Evolutionary conservation across 1,140 invertebrate genomes (phyloP).

Genomic region (Aphelenchoides fujianensis): DNA sequence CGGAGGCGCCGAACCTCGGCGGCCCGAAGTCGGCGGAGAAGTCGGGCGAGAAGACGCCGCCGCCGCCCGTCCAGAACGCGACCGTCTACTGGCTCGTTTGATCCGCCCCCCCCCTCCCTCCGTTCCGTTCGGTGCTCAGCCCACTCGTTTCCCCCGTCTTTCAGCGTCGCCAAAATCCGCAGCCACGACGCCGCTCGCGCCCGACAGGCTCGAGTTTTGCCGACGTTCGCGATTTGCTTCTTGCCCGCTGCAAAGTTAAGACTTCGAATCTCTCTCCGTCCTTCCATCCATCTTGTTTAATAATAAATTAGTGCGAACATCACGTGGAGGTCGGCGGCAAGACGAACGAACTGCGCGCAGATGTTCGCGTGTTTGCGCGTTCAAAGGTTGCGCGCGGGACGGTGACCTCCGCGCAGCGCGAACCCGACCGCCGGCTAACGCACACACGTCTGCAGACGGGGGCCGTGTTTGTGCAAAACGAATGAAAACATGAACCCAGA

Average conservation of each 20-base stretch:
- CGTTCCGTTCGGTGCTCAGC: too few species aligned
- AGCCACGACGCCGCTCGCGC: too few species aligned
- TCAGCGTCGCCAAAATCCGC: too few species aligned
- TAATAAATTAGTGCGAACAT: background rate
- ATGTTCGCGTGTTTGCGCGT: too few species aligned
- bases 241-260: conserved; percentile 2
- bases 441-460: background rate
- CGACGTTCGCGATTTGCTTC: background rate
- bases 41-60: background rate
- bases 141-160: too few species aligned
- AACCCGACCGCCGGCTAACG: background rate
- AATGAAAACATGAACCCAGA: too few species aligned
- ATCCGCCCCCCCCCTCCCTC: too few species aligned
- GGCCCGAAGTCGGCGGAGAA: conserved; percentile 2
- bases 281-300: background rate
- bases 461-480: too few species aligned
- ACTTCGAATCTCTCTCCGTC: background rate
- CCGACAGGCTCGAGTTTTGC: background rate
- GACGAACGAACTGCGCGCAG: background rate
- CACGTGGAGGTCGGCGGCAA: too few species aligned
- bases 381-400: background rate
- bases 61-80: background rate
- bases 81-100: conserved; percentile 1
- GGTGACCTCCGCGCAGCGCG: background rate
- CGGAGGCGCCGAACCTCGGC: background rate